Conservation (phyloP, 2,888 invertebrate genomes). For the Drosophila crucigera region DNA sequence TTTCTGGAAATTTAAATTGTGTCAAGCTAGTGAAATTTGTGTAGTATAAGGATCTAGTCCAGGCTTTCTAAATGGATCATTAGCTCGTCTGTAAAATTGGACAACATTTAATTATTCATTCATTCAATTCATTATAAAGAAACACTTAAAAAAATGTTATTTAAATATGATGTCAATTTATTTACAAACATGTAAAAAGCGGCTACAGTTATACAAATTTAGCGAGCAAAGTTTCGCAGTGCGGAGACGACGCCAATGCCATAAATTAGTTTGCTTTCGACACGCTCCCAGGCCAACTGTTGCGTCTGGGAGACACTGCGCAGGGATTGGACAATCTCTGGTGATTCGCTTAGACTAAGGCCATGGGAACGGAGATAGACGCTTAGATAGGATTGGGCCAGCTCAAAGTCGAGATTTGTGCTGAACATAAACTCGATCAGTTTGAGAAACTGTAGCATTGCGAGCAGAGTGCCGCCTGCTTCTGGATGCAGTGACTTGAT, state of each 20-base stretch:
- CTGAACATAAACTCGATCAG: slow-evolving; percentile 90
- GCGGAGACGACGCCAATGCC: slow-evolving; percentile 91
- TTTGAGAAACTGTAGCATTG: slow-evolving; percentile 92
- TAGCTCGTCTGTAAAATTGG: neutral
- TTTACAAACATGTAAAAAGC: slow-evolving; percentile 38
- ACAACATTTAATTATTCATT: neutral
- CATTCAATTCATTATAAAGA: neutral
- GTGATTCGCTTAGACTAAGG: slow-evolving; percentile 87
- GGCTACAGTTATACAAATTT: slow-evolving; percentile 34
- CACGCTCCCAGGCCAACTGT: slow-evolving; percentile 88
- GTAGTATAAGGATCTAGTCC: neutral
- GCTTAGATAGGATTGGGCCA: slow-evolving; percentile 95
- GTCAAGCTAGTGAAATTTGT: neutral
- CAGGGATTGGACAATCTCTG: slow-evolving; percentile 87
- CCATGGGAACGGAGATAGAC: slow-evolving; percentile 94
- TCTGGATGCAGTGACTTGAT: slow-evolving; percentile 92
- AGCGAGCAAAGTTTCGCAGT: slow-evolving; percentile 87
- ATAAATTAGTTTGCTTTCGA: slow-evolving; percentile 90
- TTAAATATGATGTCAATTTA: slow-evolving; percentile 40
- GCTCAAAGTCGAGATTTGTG: slow-evolving; percentile 93
- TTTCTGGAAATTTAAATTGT: neutral
- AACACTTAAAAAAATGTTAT: neutral
- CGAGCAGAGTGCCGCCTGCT: slow-evolving; percentile 89
- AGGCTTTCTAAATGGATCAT: neutral
- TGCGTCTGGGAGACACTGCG: slow-evolving; percentile 87